A percentile compares a stretch with the other conserved stretches of the same genome.
phyloP scores from a whole-genome alignment of 2,888 invertebrate genomes.

The Drosophila sordidula region DNA sequence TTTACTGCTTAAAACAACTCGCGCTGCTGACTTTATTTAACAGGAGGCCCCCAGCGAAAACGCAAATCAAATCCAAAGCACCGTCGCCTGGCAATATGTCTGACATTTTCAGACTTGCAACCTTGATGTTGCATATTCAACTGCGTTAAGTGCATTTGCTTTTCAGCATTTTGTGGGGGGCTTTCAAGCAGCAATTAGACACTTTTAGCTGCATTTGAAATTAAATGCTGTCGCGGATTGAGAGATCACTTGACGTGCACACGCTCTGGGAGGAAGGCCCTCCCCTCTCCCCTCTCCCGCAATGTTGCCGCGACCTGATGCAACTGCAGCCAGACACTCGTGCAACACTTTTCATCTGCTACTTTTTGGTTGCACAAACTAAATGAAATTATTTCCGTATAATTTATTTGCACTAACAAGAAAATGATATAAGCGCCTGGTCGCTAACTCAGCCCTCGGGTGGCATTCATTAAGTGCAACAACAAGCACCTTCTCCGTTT shows the following conservation, averaged over 20 bases:
- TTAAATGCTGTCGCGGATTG: constrained; percentile 44
- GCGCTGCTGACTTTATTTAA: background rate
- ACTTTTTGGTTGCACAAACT: constrained; percentile 55
- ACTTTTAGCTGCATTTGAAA: constrained; percentile 48
- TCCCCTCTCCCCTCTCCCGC: no score
- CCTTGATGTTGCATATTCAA: constrained; percentile 26
- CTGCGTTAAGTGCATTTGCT: constrained; percentile 37
- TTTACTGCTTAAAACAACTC: background rate
- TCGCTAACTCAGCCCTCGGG: constrained; percentile 30
- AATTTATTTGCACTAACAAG: constrained; percentile 72
- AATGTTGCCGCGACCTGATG: no score
- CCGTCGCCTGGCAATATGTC: background rate
- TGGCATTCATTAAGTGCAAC: constrained; percentile 70
- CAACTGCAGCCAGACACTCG: constrained; percentile 17
- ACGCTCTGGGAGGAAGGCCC: background rate
- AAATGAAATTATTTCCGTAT: constrained; percentile 79
- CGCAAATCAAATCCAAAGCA: constrained; percentile 12
- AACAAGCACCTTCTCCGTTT: background rate
- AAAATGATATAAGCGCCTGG: constrained; percentile 67
- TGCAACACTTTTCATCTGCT: constrained; percentile 33
- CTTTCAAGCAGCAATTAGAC: constrained; percentile 55
- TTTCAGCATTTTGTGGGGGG: constrained; percentile 29
- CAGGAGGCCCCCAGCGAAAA: background rate
- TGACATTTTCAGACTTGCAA: constrained; percentile 1
- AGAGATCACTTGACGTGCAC: constrained; percentile 24